Conservation (phyloP, 37 sponge, comb jelly and placozoan species). For the Ephydatia muelleri region DNA sequence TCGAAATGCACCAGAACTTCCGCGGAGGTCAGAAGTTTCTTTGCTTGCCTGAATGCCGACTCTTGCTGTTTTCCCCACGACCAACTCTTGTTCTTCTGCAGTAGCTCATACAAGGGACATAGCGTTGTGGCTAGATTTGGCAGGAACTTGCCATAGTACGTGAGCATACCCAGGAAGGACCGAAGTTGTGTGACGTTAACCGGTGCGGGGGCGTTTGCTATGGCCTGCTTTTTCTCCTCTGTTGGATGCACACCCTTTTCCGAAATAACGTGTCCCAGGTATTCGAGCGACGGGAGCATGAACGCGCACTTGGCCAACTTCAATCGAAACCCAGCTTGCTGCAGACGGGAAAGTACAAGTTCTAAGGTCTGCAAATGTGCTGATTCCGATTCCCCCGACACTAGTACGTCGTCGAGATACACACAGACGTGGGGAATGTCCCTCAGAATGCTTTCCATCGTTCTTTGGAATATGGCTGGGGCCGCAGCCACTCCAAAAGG, state of each 20-base stretch:
- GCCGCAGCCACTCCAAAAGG: slow-evolving; percentile 54
- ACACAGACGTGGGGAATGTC: no score
- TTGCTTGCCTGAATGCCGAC: slow-evolving; percentile 35
- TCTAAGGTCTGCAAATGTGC: no score
- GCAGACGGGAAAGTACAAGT: no score
- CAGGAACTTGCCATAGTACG: no score
- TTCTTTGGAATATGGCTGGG: slow-evolving; percentile 52
- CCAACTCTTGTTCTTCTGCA: slow-evolving; percentile 21
- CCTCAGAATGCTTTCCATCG: no score
- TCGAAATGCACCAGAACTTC: slow-evolving; percentile 37
- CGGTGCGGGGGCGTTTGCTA: slow-evolving; percentile 4
- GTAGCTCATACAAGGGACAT: slow-evolving; percentile 27
- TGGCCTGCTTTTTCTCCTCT: not conserved
- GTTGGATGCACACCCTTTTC: not conserved
- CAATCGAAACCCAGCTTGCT: no score
- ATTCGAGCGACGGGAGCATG: slow-evolving; percentile 2
- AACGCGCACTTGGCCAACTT: no score
- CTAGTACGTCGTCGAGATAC: no score
- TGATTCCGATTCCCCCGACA: no score
- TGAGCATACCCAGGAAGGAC: no score
- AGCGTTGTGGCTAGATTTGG: no score
- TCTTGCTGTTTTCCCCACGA: slow-evolving; percentile 15
- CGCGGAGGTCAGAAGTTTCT: slow-evolving; percentile 32
- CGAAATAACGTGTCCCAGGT: slow-evolving; percentile 22
- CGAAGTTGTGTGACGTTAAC: no score